Evolutionary conservation across 2,797 vertebrate species (phyloP).

Genomic region (Urocyon cinereoargenteus): DNA sequence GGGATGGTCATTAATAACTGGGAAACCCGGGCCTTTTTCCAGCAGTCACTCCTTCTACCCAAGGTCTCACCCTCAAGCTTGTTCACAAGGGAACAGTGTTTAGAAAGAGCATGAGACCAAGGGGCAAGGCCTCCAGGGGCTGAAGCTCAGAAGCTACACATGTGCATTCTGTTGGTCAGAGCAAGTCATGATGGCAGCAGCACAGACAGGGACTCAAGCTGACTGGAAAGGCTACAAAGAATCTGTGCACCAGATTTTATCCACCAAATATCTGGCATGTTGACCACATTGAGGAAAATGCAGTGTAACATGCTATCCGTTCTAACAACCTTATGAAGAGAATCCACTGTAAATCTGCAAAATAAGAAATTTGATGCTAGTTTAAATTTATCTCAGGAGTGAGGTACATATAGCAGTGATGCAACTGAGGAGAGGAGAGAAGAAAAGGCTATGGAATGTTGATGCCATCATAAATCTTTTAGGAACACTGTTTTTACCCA

Average conservation of each 20-base stretch:
- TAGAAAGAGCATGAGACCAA: neutral
- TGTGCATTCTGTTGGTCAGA: neutral
- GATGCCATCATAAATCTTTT: neutral
- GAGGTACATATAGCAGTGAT: neutral
- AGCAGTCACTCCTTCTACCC: neutral
- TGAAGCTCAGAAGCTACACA: neutral
- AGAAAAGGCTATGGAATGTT: neutral
- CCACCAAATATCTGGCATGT: neutral
- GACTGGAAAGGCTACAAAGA: neutral
- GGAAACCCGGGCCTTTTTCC: neutral
- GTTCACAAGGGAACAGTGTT: neutral
- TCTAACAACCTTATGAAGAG: neutral
- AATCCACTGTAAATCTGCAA: neutral
- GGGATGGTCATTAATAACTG: neutral
- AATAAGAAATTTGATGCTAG: neutral
- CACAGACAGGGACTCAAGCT: neutral
- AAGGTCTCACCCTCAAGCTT: neutral
- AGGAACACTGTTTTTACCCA: neutral
- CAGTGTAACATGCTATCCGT: neutral
- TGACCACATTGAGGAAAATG: neutral
- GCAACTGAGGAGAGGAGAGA: neutral
- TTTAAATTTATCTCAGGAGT: conserved; percentile 1
- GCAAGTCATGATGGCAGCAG: neutral
- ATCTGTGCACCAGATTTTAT: neutral
- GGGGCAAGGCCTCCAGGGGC: neutral